Evolutionary conservation across 2,113 vertebrate species (phyloP).

Genomic region (Chaenogobius annularis): DNA sequence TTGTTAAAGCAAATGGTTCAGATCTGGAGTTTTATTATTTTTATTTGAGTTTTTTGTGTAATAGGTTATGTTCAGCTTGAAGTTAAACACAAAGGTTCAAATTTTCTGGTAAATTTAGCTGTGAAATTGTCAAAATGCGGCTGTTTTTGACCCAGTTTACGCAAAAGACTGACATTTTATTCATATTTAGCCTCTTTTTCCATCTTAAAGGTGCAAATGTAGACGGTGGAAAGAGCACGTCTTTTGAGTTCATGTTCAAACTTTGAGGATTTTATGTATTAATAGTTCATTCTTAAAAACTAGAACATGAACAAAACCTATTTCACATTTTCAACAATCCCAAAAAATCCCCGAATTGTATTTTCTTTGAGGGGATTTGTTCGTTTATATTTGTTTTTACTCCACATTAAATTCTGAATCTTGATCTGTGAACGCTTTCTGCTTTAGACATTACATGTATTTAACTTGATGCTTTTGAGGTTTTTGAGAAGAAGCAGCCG

Average conservation of each 20-base stretch:
- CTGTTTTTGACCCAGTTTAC: no score
- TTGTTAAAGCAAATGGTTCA: slow-evolving; percentile 10
- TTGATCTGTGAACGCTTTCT: slow-evolving; percentile 29
- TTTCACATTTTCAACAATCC: neutral
- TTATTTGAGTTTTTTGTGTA: neutral
- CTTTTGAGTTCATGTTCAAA: neutral
- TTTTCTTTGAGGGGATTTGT: slow-evolving; percentile 4
- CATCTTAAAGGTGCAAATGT: no score
- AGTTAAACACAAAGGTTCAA: neutral
- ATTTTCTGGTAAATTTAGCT: no score
- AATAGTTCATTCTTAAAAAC: no score
- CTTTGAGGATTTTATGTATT: neutral
- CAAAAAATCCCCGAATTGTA: neutral
- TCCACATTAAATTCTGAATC: slow-evolving; percentile 30
- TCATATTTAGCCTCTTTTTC: no score
- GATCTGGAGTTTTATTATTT: neutral
- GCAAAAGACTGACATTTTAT: no score
- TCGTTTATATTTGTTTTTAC: slow-evolving; percentile 24
- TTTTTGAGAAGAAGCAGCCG: slow-evolving; percentile 40
- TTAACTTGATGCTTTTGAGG: slow-evolving; percentile 18
- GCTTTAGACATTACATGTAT: slow-evolving; percentile 15
- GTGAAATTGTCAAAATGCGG: no score
- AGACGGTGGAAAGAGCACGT: no score
- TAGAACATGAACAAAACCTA: neutral
- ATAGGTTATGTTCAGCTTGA: neutral